Conservation (phyloP, 2,888 invertebrate genomes). For the Cordilura impudica region DNA sequence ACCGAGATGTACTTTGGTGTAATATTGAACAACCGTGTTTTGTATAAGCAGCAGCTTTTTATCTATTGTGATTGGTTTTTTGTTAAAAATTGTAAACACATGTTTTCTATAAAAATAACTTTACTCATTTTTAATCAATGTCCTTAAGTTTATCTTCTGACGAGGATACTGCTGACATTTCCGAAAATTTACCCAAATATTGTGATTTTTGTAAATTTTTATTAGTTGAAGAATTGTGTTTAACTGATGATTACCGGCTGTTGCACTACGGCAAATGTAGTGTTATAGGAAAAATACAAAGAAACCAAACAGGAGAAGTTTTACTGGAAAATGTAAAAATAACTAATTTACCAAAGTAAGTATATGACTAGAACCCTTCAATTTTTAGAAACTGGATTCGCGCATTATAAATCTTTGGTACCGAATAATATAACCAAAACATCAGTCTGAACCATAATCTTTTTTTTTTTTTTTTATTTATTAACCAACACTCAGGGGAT, state of each 20-base stretch:
- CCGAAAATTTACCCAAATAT: slow-evolving; percentile 65
- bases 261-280: slow-evolving; percentile 74
- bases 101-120: not conserved
- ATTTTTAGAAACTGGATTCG: too few species aligned
- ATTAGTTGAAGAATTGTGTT: slow-evolving; percentile 71
- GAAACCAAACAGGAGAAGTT: slow-evolving; percentile 57
- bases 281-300: slow-evolving; percentile 71
- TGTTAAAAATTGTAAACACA: not conserved
- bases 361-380: too few species aligned
- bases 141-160: slow-evolving; percentile 6
- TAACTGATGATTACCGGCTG: slow-evolving; percentile 66
- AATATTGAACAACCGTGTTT: too few species aligned
- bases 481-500: too few species aligned
- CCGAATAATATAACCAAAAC: too few species aligned
- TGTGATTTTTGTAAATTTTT: slow-evolving; percentile 69
- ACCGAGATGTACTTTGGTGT: not conserved
- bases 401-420: too few species aligned
- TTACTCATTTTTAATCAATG: slow-evolving; percentile 24
- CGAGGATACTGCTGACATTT: slow-evolving; percentile 1
- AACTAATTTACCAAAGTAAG: slow-evolving; percentile 69
- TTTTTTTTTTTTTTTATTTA: too few species aligned
- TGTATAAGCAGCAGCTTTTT: slow-evolving; percentile 17
- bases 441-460: too few species aligned
- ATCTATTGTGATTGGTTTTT: slow-evolving; percentile 1
- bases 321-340: slow-evolving; percentile 71